Evolutionary conservation across 2,797 vertebrate species (phyloP), one percentile per base, ranked within the genome.

Genomic region (Lepilemur septentrionalis): DNA sequence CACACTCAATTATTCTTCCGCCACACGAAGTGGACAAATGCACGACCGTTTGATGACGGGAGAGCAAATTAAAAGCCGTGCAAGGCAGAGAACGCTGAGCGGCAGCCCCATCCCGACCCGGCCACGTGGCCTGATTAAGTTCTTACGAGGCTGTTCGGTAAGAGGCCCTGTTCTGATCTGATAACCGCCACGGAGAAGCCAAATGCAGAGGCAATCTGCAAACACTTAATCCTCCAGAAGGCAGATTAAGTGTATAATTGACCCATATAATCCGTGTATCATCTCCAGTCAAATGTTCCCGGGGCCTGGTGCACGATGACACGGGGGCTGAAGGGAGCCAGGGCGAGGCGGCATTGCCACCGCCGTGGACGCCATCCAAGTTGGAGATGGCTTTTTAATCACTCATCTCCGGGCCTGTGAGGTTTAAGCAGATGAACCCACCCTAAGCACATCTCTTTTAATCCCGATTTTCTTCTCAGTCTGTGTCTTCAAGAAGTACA

Each of bases 241-340:
- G 99, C 99, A 99, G 99, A 99, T 99, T 99, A 99, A 99, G 99
- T 99, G 99, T 99, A 99, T 99, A 99, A 99, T 99, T 99, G 99
- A 99, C 99, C 99, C 99, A 98, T 99, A 99, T 99, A 99, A 99
- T 99, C 99, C 99, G 98, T 93, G 98, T 99, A 99, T 99, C 99
- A 99, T 99, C 99, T 99, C 98, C 98, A 98, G 98, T 98, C 98
- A 97, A 98, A 98, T 98, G 98, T 98, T 98, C 98, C 97, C 97
- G 32, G 95, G 97, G 97, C 98, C 98, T 96, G 96, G 98, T 98
- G 98, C 98, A 98, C 96, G 96, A 97, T 95, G 98, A 98, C 98
- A 98, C 85, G 81, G 97, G 97, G 98, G 98, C 98, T 38, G 61
- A 96, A 97, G 98, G 98, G 98, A 98, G 98, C 96, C 97, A 98